These are phyloP conservation scores for Ligdia adustata DNA, from an alignment of 2,888 invertebrate species.

Conservation along the genomic window DNA sequence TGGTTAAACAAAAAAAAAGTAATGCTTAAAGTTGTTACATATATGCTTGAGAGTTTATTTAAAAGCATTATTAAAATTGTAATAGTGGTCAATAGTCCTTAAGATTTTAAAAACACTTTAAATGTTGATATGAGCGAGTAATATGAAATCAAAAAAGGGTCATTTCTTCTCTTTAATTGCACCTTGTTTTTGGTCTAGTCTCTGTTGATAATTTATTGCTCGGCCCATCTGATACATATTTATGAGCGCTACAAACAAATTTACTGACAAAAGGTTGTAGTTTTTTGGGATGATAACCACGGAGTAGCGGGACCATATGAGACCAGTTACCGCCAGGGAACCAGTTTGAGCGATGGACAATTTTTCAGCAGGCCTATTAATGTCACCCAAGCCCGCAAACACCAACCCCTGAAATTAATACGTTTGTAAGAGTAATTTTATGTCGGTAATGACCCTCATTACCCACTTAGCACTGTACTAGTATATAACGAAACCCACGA, in stretches of 20 bases:
- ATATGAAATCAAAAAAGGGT: not conserved
- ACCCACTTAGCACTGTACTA: no score
- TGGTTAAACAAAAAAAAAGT: no score
- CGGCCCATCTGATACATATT: slow-evolving; percentile 93
- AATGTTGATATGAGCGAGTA: no score
- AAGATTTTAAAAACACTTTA: no score
- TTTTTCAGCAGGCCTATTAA: slow-evolving; percentile 94
- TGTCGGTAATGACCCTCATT: no score
- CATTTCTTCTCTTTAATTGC: slow-evolving; percentile 17
- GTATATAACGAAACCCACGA: no score
- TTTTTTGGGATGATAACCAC: slow-evolving; percentile 98
- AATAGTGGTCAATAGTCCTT: no score
- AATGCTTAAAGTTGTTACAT: no score
- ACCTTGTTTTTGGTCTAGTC: no score
- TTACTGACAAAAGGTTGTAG: slow-evolving; percentile 96
- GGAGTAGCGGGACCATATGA: slow-evolving; percentile 98
- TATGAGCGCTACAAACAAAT: slow-evolving; percentile 96
- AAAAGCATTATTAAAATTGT: no score
- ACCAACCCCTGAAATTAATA: slow-evolving; percentile 88
- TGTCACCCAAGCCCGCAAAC: slow-evolving; percentile 94
- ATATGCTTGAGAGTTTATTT: no score
- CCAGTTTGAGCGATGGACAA: slow-evolving; percentile 92
- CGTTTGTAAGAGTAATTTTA: slow-evolving; percentile 90
- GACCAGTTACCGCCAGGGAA: slow-evolving; percentile 94
- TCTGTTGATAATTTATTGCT: slow-evolving; percentile 77